These are phyloP conservation scores for Temnothorax unifasciatus DNA, from an alignment of 2,888 invertebrate species.

Conservation along the genomic window DNA sequence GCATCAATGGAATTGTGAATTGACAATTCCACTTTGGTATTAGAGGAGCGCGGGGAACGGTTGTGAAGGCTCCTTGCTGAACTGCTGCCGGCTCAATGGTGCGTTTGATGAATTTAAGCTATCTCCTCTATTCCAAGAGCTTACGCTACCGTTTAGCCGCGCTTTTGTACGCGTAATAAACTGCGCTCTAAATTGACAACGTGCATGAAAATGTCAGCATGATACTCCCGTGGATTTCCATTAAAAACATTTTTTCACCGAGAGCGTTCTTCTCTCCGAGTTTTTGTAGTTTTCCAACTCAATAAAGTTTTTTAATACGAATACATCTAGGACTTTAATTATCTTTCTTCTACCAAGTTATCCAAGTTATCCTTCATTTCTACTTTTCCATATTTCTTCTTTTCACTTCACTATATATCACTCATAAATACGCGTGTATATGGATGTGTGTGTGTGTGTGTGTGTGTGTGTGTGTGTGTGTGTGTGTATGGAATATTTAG, in stretches of 20 bases:
- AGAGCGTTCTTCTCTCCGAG: neutral
- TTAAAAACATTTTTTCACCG: neutral
- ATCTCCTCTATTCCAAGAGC: conserved; percentile 61
- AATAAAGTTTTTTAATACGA: neutral
- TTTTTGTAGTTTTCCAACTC: neutral
- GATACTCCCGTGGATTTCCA: conserved; percentile 1
- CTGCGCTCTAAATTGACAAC: conserved; percentile 16
- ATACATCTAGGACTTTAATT: neutral
- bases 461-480: neutral
- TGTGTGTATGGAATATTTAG: too few relatives aligned
- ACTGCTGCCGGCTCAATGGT: conserved; percentile 72
- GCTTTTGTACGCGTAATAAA: conserved; percentile 38
- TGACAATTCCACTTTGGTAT: conserved; percentile 77
- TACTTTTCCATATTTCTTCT: neutral
- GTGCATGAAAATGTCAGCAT: neutral
- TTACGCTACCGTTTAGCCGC: conserved; percentile 33
- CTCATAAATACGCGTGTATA: neutral
- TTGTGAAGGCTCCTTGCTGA: conserved; percentile 35
- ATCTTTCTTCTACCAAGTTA: neutral
- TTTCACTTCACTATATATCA: neutral
- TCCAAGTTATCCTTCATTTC: neutral
- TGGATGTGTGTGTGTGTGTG: neutral
- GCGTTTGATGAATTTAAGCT: conserved; percentile 79
- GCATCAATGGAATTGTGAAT: conserved; percentile 62
- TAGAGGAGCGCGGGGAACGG: conserved; percentile 62